Conservation (phyloP, 1,140 invertebrate genomes). For the Drosophila mayri region DNA sequence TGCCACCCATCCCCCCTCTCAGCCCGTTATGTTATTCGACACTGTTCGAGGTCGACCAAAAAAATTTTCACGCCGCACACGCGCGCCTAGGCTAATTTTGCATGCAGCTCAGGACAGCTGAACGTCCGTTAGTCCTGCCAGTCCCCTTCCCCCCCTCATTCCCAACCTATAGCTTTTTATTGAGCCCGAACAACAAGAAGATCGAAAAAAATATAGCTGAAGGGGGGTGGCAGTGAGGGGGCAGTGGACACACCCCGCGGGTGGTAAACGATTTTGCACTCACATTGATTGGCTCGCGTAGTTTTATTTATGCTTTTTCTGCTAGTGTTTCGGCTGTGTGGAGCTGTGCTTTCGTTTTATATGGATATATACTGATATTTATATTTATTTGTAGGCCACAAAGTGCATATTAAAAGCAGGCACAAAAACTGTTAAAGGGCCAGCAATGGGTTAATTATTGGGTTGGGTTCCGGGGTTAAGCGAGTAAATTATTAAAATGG, state of each 20-base stretch:
- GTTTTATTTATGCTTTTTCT: slow-evolving; percentile 80
- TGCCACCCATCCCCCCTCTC: neutral
- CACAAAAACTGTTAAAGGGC: slow-evolving; percentile 43
- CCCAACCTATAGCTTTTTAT: slow-evolving; percentile 57
- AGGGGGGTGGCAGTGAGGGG: neutral
- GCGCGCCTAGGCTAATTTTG: slow-evolving; percentile 75
- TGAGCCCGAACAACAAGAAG: slow-evolving; percentile 50
- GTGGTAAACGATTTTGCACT: slow-evolving; percentile 81
- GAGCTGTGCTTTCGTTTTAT: slow-evolving; percentile 29
- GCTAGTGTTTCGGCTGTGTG: slow-evolving; percentile 16
- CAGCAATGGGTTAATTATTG: slow-evolving; percentile 72
- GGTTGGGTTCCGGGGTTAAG: neutral
- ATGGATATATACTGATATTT: slow-evolving; percentile 56
- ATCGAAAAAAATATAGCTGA: neutral
- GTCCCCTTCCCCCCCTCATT: neutral
- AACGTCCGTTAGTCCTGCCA: slow-evolving; percentile 54
- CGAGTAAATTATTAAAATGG: slow-evolving; percentile 45
- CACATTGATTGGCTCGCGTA: slow-evolving; percentile 79
- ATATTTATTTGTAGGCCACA: slow-evolving; percentile 79
- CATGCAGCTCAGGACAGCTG: slow-evolving; percentile 76
- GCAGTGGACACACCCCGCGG: slow-evolving; percentile 68
- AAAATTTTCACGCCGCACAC: slow-evolving; percentile 80
- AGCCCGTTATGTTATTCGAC: slow-evolving; percentile 39
- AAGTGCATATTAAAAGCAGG: slow-evolving; percentile 71
- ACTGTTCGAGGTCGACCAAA: slow-evolving; percentile 52